These are phyloP conservation scores for Cyprinus carpio DNA, from an alignment of 2,113 vertebrate species.

Conservation along the genomic window DNA sequence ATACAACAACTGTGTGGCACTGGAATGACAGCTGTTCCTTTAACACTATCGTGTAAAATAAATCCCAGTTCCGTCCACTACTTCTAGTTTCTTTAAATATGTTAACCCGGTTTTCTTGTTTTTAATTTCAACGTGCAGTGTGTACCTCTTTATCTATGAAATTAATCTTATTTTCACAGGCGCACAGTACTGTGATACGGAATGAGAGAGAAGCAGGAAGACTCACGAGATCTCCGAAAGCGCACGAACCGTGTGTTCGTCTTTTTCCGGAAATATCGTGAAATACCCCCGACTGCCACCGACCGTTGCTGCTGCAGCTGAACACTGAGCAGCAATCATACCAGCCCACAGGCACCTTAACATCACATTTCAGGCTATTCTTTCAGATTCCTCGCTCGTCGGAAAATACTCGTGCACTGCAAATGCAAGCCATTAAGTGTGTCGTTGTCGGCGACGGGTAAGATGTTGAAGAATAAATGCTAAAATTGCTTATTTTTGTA, in stretches of 20 bases:
- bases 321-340: neutral
- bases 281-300: constrained; percentile 1
- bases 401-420: constrained; percentile 30
- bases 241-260: constrained; percentile 27
- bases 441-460: constrained; percentile 73
- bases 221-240: constrained; percentile 1
- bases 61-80: neutral
- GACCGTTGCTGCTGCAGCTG: constrained; percentile 30
- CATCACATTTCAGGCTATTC: constrained; percentile 43
- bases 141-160: neutral
- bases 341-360: constrained; percentile 12
- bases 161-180: neutral
- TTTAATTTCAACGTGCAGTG: neutral
- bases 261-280: constrained; percentile 49
- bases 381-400: constrained; percentile 10
- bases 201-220: neutral
- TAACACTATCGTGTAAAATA: neutral
- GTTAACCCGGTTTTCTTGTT: neutral
- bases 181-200: neutral
- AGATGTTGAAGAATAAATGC: constrained; percentile 37
- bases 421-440: constrained; percentile 74
- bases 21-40: neutral
- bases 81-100: neutral
- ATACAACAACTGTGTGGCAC: neutral
- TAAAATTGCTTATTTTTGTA: constrained; percentile 26